Evolutionary conservation across 2,888 invertebrate genomes (phyloP).

Genomic region (Busseola fusca): DNA sequence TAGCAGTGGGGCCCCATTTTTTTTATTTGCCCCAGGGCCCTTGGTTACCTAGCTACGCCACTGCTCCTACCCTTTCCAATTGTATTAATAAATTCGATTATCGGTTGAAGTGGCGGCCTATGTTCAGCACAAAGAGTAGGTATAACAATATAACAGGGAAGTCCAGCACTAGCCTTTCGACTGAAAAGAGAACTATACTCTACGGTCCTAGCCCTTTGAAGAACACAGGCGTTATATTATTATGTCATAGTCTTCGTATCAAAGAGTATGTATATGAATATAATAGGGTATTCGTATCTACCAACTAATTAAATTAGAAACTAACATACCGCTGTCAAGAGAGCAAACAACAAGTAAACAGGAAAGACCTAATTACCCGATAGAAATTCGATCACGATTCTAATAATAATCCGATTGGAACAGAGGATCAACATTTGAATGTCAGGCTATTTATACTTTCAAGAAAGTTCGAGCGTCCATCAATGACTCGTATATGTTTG

Average conservation of each 20-base stretch:
- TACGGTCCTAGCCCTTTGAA: neutral
- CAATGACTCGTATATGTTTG: constrained; percentile 63
- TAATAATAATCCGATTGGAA: constrained; percentile 60
- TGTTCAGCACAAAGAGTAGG: too few relatives aligned
- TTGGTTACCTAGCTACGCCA: too few relatives aligned
- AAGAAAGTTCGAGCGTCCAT: constrained; percentile 69
- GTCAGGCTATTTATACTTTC: constrained; percentile 69
- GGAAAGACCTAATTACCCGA: constrained; percentile 27
- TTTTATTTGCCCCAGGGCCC: too few relatives aligned
- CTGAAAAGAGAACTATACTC: too few relatives aligned
- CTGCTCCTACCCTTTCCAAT: too few relatives aligned
- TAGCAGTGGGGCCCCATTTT: too few relatives aligned
- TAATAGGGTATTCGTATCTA: too few relatives aligned
- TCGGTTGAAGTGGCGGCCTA: too few relatives aligned
- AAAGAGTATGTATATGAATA: too few relatives aligned
- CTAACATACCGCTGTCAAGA: neutral
- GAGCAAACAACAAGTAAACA: constrained; percentile 25
- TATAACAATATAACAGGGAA: too few relatives aligned
- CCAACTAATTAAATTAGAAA: constrained; percentile 30
- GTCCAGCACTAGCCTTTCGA: too few relatives aligned
- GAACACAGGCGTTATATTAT: neutral
- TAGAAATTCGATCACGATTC: constrained; percentile 69
- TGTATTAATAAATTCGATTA: too few relatives aligned
- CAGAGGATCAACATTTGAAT: constrained; percentile 63
- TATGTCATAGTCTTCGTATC: neutral